Percentiles rank a stretch among this genome's conserved stretches.
Conservation (phyloP, 2,113 vertebrate genomes). For the Suncus etruscus region DNA sequence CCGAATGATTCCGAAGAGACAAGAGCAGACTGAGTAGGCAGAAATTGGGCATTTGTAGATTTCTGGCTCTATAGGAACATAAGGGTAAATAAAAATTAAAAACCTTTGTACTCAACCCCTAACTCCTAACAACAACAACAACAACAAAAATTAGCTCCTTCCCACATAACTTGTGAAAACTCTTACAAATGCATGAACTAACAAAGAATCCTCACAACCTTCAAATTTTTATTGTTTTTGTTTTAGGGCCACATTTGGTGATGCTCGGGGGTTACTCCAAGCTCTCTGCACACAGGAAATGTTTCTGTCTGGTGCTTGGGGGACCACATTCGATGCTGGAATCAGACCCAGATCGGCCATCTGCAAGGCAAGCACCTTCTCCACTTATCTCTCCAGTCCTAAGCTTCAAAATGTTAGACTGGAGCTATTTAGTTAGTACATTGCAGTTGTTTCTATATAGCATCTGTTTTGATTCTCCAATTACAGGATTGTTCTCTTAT, state of each 20-base stretch:
- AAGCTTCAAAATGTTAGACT: not conserved
- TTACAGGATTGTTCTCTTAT: not conserved
- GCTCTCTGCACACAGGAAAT: too few relatives aligned
- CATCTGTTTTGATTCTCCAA: not conserved
- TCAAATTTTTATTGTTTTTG: not conserved
- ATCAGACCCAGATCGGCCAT: too few relatives aligned
- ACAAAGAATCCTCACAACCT: not conserved
- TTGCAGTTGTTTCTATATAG: not conserved
- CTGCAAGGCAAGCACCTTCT: too few relatives aligned
- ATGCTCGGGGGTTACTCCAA: too few relatives aligned
- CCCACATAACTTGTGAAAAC: constrained; percentile 31
- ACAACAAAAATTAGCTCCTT: not conserved
- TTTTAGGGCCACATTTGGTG: too few relatives aligned
- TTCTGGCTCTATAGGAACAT: not conserved
- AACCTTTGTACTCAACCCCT: not conserved
- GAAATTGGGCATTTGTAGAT: not conserved
- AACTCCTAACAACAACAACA: constrained; percentile 25
- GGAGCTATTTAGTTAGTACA: not conserved
- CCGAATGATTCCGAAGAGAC: not conserved
- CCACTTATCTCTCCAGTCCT: too few relatives aligned
- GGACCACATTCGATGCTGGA: too few relatives aligned
- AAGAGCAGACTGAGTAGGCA: not conserved
- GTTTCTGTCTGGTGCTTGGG: too few relatives aligned
- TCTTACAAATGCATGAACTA: constrained; percentile 16
- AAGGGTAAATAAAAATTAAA: not conserved